These are phyloP conservation scores for Drosophila falleni DNA, from an alignment of 2,888 invertebrate species.

Conservation along the genomic window DNA sequence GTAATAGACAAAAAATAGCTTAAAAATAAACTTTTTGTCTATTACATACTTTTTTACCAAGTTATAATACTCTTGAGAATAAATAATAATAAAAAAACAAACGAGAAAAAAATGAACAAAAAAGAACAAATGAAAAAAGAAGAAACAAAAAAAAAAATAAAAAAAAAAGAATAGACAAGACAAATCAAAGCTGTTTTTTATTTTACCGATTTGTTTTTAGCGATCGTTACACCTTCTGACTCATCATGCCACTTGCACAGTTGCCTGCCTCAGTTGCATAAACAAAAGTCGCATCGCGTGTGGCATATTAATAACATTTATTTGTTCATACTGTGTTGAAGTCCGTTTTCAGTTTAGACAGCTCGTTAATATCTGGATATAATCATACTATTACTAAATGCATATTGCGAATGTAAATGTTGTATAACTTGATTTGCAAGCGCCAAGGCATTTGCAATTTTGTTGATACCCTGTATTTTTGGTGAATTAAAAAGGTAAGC, in stretches of 20 bases:
- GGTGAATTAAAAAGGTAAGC: not conserved
- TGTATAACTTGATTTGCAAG: constrained; percentile 71
- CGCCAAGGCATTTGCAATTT: constrained; percentile 25
- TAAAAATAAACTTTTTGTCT: not conserved
- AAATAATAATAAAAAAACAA: not conserved
- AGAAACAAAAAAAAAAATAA: constrained; percentile 1
- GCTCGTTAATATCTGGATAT: constrained; percentile 22
- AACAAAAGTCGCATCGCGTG: constrained; percentile 43
- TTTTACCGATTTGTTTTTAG: not conserved
- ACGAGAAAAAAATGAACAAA: constrained; percentile 1
- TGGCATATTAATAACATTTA: constrained; percentile 33
- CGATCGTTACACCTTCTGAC: not conserved
- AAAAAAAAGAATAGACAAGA: not conserved
- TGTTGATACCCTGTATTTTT: constrained; percentile 6
- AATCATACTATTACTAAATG: not conserved
- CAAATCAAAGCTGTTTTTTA: constrained; percentile 5
- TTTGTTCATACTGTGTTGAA: constrained; percentile 12
- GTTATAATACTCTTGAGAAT: not conserved
- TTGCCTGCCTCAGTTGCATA: constrained; percentile 34
- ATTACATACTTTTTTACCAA: not conserved
- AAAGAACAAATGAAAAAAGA: constrained; percentile 3
- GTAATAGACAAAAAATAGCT: not conserved
- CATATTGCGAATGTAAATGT: constrained; percentile 56
- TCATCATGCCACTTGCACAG: constrained; percentile 28
- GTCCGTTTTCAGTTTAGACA: constrained; percentile 4